These are phyloP conservation scores for Heteropelma amictum DNA, from an alignment of 2,888 invertebrate genomes.

Conservation along the genomic window DNA sequence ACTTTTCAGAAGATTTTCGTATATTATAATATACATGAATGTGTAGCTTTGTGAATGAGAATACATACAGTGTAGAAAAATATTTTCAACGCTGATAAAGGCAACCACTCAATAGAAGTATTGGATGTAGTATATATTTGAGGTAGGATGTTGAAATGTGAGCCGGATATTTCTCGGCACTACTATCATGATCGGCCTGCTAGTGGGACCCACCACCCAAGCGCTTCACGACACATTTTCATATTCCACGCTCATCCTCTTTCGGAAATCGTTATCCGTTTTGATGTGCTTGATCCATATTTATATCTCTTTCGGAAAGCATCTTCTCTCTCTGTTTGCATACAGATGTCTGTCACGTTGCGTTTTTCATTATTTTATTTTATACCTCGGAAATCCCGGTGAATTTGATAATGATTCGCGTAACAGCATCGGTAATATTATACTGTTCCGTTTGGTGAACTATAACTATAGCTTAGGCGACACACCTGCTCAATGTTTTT, in stretches of 20 bases:
- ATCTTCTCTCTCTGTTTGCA: too few relatives aligned
- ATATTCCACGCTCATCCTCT: constrained; percentile 20
- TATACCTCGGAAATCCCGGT: too few relatives aligned
- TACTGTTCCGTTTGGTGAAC: too few relatives aligned
- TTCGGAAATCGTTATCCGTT: constrained; percentile 5
- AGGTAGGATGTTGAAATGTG: constrained; percentile 5
- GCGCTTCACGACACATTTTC: constrained; percentile 15
- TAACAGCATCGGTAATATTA: too few relatives aligned
- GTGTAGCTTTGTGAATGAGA: background rate
- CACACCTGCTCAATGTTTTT: too few relatives aligned
- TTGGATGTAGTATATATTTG: constrained; percentile 10
- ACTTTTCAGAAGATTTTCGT: too few relatives aligned
- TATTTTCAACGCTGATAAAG: background rate
- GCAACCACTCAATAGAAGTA: constrained; percentile 18
- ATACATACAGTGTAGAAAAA: background rate
- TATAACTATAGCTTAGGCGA: too few relatives aligned
- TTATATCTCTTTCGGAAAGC: constrained; percentile 7
- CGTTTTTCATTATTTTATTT: too few relatives aligned
- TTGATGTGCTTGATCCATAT: constrained; percentile 25
- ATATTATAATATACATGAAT: too few relatives aligned
- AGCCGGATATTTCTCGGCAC: constrained; percentile 31
- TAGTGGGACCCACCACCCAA: constrained; percentile 8
- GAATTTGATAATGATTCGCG: too few relatives aligned
- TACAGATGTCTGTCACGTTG: too few relatives aligned
- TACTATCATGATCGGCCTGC: constrained; percentile 25